These are phyloP conservation scores for Drosophila maculinotata DNA, from an alignment of 2,888 invertebrate genomes.

Conservation along the genomic window DNA sequence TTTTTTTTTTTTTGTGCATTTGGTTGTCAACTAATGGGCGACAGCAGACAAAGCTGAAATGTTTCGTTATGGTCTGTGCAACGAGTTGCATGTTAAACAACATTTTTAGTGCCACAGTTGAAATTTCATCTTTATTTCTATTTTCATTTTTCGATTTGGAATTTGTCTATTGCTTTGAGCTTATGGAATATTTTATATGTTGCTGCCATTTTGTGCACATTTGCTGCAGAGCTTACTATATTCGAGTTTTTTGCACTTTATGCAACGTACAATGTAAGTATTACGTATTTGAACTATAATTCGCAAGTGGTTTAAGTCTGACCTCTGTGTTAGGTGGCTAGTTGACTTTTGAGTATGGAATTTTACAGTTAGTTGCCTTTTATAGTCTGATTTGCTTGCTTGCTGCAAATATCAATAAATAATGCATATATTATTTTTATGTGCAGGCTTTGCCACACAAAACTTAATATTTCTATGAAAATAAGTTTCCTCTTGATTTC, in stretches of 20 bases:
- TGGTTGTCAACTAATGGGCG: conserved; percentile 23
- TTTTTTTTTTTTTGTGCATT: conserved; percentile 6
- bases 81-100: conserved; percentile 20
- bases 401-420: too few relatives aligned
- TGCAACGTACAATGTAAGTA: not conserved
- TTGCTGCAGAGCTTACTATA: not conserved
- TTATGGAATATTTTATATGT: not conserved
- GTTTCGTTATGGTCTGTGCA: too few relatives aligned
- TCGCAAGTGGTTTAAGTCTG: not conserved
- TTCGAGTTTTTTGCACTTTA: not conserved
- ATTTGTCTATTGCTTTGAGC: not conserved
- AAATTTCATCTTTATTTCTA: not conserved
- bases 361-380: not conserved
- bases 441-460: too few relatives aligned
- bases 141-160: not conserved
- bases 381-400: too few relatives aligned
- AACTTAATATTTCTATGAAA: too few relatives aligned
- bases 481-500: too few relatives aligned
- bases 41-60: conserved; percentile 19
- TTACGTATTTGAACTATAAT: not conserved
- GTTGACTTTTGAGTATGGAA: too few relatives aligned
- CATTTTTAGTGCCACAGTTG: not conserved
- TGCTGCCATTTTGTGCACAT: not conserved
- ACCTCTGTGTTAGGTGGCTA: too few relatives aligned
- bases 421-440: too few relatives aligned